These are phyloP conservation scores for Otolemur garnettii DNA, from an alignment of 2,113 vertebrate genomes.

Conservation along the genomic window DNA sequence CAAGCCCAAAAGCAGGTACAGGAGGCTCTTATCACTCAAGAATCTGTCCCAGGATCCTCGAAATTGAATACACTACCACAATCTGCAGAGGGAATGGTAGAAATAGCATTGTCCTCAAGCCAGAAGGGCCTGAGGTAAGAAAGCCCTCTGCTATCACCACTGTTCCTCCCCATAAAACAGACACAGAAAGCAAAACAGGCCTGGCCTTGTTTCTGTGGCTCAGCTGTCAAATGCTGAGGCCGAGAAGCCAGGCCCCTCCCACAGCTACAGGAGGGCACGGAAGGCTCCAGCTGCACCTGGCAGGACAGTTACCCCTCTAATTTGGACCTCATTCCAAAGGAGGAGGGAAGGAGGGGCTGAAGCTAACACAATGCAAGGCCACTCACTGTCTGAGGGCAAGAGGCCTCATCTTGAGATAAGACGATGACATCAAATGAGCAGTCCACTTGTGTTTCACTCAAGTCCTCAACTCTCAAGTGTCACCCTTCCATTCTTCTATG, in stretches of 20 bases:
- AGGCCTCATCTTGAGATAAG: not conserved
- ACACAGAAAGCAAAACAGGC: not conserved
- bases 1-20: not conserved
- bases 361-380: not conserved
- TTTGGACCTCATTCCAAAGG: conserved; percentile 28
- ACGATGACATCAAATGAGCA: conserved; percentile 39
- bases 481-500: not conserved
- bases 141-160: not conserved
- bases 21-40: conserved; percentile 24
- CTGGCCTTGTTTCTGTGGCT: conserved; percentile 65
- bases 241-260: not conserved
- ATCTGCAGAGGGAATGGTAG: conserved; percentile 22
- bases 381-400: not conserved
- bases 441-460: not conserved
- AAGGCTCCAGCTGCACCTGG: conserved; percentile 13
- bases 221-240: not conserved
- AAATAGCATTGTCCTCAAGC: not conserved
- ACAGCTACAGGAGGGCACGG: not conserved
- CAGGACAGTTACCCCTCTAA: not conserved
- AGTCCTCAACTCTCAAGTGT: not conserved
- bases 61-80: conserved; percentile 49
- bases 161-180: not conserved
- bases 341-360: not conserved
- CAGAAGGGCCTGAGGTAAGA: conserved; percentile 49
- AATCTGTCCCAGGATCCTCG: conserved; percentile 44